Evolutionary conservation across 2,888 invertebrate genomes (phyloP).

Genomic region (Agrilus biguttatus): DNA sequence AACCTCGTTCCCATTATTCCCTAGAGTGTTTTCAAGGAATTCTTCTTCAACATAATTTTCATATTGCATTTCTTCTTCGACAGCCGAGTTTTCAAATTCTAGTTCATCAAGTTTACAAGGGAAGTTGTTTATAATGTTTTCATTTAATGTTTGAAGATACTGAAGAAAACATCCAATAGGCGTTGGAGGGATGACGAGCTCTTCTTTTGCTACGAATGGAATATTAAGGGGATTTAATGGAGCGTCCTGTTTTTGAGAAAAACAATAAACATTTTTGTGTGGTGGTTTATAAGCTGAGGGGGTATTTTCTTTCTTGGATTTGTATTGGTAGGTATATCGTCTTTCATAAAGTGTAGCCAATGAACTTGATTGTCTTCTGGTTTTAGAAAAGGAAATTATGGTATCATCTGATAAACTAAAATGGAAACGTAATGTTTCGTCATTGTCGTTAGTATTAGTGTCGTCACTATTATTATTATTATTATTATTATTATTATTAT

Average conservation of each 20-base stretch:
- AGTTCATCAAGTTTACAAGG: too few species aligned
- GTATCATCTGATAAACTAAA: conserved; percentile 6
- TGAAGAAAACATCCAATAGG: too few species aligned
- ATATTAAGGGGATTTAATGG: conserved; percentile 6
- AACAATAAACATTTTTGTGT: conserved; percentile 5
- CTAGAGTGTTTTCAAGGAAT: too few species aligned
- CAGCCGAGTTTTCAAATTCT: too few species aligned
- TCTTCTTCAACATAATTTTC: too few species aligned
- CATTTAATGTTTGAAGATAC: too few species aligned
- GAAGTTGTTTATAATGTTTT: too few species aligned
- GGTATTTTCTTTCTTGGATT: background rate
- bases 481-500: background rate
- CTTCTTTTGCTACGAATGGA: conserved; percentile 4
- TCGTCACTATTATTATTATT: background rate
- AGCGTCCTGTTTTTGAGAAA: conserved; percentile 3
- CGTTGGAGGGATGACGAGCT: background rate
- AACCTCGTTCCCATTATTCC: too few species aligned
- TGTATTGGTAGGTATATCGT: conserved; percentile 3
- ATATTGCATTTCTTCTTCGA: too few species aligned
- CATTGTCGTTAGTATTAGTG: too few species aligned
- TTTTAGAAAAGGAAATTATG: conserved; percentile 8
- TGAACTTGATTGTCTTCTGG: background rate
- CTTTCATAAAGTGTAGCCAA: conserved; percentile 4
- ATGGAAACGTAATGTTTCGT: conserved; percentile 7
- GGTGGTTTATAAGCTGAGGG: background rate